Conservation (phyloP, 1,140 invertebrate genomes). For the Orchestia grillus region DNA sequence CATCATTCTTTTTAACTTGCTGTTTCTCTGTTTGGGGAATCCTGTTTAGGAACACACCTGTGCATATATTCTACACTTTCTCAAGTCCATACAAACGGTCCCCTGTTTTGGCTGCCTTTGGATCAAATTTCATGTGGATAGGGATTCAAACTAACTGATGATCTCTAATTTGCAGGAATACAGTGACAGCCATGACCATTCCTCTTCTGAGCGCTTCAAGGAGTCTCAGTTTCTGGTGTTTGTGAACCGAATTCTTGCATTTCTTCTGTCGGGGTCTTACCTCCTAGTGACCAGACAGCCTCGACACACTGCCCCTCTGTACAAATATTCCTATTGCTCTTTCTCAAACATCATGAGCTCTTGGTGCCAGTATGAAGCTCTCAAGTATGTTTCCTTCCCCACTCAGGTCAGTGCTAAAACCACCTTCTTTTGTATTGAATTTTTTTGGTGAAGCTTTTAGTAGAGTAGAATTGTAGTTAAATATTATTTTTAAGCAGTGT, state of each 20-base stretch:
- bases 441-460: background rate
- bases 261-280: conserved; percentile 63
- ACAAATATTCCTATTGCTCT: conserved; percentile 96
- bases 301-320: conserved; percentile 86
- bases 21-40: no score
- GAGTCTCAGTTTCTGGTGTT: conserved; percentile 77
- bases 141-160: no score
- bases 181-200: background rate
- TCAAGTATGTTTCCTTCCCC: conserved; percentile 98
- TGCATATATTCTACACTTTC: no score
- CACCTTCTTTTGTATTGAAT: background rate
- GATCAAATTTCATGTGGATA: no score
- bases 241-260: conserved; percentile 72
- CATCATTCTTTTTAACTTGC: no score
- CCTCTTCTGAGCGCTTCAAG: conserved; percentile 71
- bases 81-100: no score
- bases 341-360: conserved; percentile 98
- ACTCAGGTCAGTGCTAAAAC: conserved; percentile 80
- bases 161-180: conserved; percentile 38
- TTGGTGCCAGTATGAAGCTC: conserved; percentile 99
- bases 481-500: background rate
- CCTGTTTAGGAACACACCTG: no score
- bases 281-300: conserved; percentile 73
- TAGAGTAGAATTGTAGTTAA: background rate
- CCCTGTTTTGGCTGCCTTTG: no score